A percentile compares a stretch with the other conserved stretches of the same genome.
Conservation (phyloP, 2,888 invertebrate species). For the Camptogramma bilineatum region DNA sequence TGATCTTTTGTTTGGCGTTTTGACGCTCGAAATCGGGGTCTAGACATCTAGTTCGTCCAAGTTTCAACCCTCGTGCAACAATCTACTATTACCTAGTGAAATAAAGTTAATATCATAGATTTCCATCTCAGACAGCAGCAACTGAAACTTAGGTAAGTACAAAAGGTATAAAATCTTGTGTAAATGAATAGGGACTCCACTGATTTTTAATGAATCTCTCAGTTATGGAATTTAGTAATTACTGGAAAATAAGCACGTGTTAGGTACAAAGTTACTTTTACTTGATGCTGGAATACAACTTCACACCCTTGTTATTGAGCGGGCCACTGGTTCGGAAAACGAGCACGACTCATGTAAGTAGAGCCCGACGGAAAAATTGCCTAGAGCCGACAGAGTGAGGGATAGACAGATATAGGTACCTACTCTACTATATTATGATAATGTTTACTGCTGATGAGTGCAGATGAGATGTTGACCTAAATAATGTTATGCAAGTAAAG, state of each 20-base stretch:
- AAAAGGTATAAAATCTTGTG: too few relatives aligned
- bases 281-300: constrained; percentile 30
- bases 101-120: too few relatives aligned
- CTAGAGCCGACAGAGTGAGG: constrained; percentile 41
- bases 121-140: too few relatives aligned
- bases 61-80: too few relatives aligned
- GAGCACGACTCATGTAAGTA: constrained; percentile 50
- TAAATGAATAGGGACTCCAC: too few relatives aligned
- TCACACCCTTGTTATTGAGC: constrained; percentile 49
- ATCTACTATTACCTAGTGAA: too few relatives aligned
- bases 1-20: too few relatives aligned
- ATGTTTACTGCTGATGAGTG: constrained; percentile 4
- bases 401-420: constrained; percentile 32
- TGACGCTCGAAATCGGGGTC: too few relatives aligned
- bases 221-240: not conserved
- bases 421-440: not conserved
- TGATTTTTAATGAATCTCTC: too few relatives aligned
- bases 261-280: not conserved
- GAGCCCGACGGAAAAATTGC: constrained; percentile 63
- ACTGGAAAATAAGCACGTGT: not conserved
- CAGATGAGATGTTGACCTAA: not conserved
- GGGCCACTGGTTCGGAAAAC: constrained; percentile 66
- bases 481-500: not conserved
- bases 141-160: too few relatives aligned
- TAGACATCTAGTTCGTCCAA: too few relatives aligned